These are phyloP conservation scores for Adelphocoris suturalis DNA, from an alignment of 2,888 invertebrate genomes.

Conservation along the genomic window DNA sequence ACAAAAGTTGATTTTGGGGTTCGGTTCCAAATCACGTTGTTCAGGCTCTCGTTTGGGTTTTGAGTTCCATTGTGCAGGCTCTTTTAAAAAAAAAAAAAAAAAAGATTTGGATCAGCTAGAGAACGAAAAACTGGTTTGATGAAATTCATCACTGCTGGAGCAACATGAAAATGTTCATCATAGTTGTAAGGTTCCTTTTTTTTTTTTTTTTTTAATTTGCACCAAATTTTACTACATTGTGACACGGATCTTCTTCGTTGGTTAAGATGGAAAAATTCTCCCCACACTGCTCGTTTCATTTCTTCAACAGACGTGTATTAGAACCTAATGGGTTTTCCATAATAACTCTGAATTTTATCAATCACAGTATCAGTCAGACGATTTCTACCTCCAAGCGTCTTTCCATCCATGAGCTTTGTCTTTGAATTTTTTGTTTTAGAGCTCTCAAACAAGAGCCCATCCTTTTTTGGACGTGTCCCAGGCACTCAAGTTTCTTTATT, in stretches of 20 bases:
- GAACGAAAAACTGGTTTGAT: constrained; percentile 35
- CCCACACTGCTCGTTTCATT: too few relatives aligned
- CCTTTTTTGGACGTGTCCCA: constrained; percentile 20
- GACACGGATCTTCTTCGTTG: background rate
- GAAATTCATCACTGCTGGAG: background rate
- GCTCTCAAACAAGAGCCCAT: constrained; percentile 6
- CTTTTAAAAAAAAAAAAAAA: constrained; percentile 27
- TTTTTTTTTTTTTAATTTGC: constrained; percentile 73
- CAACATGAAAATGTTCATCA: constrained; percentile 53
- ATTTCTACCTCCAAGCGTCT: background rate
- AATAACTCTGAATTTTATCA: constrained; percentile 41
- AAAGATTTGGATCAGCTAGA: background rate
- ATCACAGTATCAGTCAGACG: constrained; percentile 9
- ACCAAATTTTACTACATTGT: constrained; percentile 74
- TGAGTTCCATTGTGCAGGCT: constrained; percentile 60
- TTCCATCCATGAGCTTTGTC: background rate
- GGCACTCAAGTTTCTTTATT: too few relatives aligned
- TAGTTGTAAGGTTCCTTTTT: background rate
- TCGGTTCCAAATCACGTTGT: background rate
- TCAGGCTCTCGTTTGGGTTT: constrained; percentile 30
- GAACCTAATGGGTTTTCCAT: constrained; percentile 11
- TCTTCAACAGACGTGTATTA: too few relatives aligned
- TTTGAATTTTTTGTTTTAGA: background rate
- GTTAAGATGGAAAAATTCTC: too few relatives aligned
- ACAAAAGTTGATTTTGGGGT: constrained; percentile 17